phyloP scores from a whole-genome alignment of 2,888 invertebrate genomes.

The Lasioglossum figueresi region DNA sequence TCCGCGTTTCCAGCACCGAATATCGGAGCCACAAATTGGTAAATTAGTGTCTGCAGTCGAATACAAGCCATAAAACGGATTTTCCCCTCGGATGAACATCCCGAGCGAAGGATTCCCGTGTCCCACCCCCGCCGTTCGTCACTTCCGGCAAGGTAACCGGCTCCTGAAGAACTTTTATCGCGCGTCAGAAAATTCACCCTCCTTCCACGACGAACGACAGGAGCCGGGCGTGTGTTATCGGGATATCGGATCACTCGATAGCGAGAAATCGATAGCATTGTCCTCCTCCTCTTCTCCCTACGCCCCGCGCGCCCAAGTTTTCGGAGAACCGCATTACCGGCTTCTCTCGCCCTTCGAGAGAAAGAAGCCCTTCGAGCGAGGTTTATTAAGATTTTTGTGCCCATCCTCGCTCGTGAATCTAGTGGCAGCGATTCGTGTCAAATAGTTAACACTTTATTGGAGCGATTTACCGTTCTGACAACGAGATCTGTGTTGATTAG shows the following conservation, averaged over 20 bases:
- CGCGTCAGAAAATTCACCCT: constrained; percentile 61
- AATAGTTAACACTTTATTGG: background rate
- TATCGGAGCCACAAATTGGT: background rate
- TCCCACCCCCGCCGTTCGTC: background rate
- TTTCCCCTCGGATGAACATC: constrained; percentile 4
- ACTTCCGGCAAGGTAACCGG: constrained; percentile 27
- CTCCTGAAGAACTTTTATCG: constrained; percentile 58
- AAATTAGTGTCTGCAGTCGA: constrained; percentile 1
- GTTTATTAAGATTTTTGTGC: constrained; percentile 57
- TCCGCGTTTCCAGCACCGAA: background rate
- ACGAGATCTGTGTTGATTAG: background rate
- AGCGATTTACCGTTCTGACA: too few species aligned
- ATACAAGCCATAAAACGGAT: constrained; percentile 17
- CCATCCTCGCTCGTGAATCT: constrained; percentile 24
- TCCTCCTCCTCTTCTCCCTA: background rate
- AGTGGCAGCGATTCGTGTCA: constrained; percentile 13
- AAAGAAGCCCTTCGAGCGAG: constrained; percentile 40
- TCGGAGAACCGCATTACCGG: constrained; percentile 51
- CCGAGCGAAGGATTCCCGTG: constrained; percentile 15
- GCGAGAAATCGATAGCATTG: constrained; percentile 65
- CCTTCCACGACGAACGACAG: constrained; percentile 23
- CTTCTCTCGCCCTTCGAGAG: constrained; percentile 16
- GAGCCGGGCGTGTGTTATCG: constrained; percentile 56
- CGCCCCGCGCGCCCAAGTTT: constrained; percentile 10
- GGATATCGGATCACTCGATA: constrained; percentile 66